Evolutionary conservation across 2,888 invertebrate species (phyloP), one percentile per base, ranked within the genome.

Genomic region (Andrena marginata): DNA sequence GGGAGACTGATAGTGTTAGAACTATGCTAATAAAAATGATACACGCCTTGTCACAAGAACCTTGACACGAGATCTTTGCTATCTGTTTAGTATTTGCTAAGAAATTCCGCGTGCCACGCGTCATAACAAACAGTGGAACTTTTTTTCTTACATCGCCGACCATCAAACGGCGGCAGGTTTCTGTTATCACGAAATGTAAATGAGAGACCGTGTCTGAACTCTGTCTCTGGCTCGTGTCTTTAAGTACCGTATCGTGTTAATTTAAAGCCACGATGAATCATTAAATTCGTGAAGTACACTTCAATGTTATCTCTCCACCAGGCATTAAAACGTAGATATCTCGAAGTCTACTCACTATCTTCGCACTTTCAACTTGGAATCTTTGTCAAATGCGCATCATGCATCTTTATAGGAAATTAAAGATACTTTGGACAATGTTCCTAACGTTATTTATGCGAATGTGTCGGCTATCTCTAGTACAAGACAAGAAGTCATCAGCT

Each of bases 81-180:
- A 72, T 71, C 67, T 68, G 56, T 26, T 54, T 51, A 42, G 29
- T 69, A 48, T 85, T 79, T 72, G 64, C 71, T n/a, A 56, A 65
- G 64, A 60, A 73, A 77, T 65, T 82, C 84, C 72, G 62, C 84
- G 49, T 51, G 60, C 35, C 10, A 7, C 42, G 59, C 42, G 71
- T 65, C 77, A 76, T 68, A 71, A 82, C 54, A 48, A 79, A 23
- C 74, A 54, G 63, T 70, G 81, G 76, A 77, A 85, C 20, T 77
- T 77, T 84, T 84, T 73, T 63, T 16, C 23, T 31, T 0, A 54
- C 59, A 70, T 16, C 5, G 69, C 51, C 56, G 26, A 59, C 33
- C 31, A 59, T 70, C 20, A 63, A 31, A 42, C 8, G 35, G 51
- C 10, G 26, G 29, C 20, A 63, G 16, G 31, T 51, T 42, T 26